Evolutionary conservation across 1,140 invertebrate species (phyloP).

Genomic region (Drosophila dunni): DNA sequence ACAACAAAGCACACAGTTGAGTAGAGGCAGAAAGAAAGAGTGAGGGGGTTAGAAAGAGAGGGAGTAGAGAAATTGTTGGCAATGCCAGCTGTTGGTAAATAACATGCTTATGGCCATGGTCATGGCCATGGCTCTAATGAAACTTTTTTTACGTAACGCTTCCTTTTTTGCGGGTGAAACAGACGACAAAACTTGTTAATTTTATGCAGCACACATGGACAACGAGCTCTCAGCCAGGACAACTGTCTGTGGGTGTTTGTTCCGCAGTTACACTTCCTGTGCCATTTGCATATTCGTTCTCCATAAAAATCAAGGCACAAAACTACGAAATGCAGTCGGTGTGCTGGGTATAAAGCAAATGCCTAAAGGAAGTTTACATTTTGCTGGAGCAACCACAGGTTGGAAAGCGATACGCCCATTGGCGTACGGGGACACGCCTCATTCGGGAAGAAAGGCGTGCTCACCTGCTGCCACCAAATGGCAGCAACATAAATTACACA

Average conservation of each 20-base stretch:
- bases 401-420: slow-evolving; percentile 30
- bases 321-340: slow-evolving; percentile 28
- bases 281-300: slow-evolving; percentile 79
- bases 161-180: neutral
- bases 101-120: slow-evolving; percentile 52
- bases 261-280: slow-evolving; percentile 68
- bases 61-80: slow-evolving; percentile 20
- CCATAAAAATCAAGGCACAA: slow-evolving; percentile 55
- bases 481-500: slow-evolving; percentile 74
- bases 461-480: slow-evolving; percentile 76
- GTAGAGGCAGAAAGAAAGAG: neutral
- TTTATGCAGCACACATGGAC: slow-evolving; percentile 77
- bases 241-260: slow-evolving; percentile 48
- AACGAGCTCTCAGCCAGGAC: slow-evolving; percentile 29
- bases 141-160: slow-evolving; percentile 57
- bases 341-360: slow-evolving; percentile 65
- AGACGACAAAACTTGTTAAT: slow-evolving; percentile 75
- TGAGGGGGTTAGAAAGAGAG: neutral
- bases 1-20: slow-evolving; percentile 36
- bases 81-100: slow-evolving; percentile 57
- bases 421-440: slow-evolving; percentile 15
- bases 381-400: slow-evolving; percentile 40
- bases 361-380: slow-evolving; percentile 77
- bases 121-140: slow-evolving; percentile 65
- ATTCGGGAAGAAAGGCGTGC: slow-evolving; percentile 21